phyloP scores from a whole-genome alignment of 2,888 invertebrate species.

The Eristalis pertinax region DNA sequence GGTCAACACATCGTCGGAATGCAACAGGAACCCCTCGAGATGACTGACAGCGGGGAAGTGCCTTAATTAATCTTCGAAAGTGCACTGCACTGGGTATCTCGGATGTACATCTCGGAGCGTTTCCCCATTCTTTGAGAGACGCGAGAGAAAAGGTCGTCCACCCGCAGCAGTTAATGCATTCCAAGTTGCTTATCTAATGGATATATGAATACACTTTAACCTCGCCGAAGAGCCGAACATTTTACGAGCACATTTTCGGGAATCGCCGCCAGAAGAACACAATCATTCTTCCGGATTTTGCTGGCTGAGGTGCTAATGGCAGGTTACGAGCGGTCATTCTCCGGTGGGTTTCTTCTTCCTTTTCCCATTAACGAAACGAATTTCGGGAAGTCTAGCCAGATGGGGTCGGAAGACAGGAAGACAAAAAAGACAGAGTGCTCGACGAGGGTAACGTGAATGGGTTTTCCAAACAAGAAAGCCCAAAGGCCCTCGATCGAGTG shows the following conservation, averaged over 20 bases:
- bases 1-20: constrained; percentile 21
- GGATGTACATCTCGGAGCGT: constrained; percentile 6
- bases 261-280: not conserved
- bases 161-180: constrained; percentile 34
- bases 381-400: not conserved
- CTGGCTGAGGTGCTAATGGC: constrained; percentile 14
- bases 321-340: constrained; percentile 15
- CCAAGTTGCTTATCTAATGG: constrained; percentile 15
- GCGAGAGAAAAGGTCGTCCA: constrained; percentile 34
- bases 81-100: constrained; percentile 29
- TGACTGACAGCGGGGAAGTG: constrained; percentile 3
- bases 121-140: constrained; percentile 42
- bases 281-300: constrained; percentile 3
- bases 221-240: not conserved
- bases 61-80: constrained; percentile 37
- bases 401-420: not conserved
- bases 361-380: constrained; percentile 9
- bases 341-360: constrained; percentile 10
- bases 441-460: not conserved
- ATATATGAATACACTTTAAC: constrained; percentile 5
- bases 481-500: not conserved
- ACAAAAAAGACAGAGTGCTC: not conserved
- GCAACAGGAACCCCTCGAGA: constrained; percentile 12
- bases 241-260: constrained; percentile 16
- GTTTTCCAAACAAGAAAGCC: not conserved